Evolutionary conservation across 2,888 invertebrate genomes (phyloP).

Genomic region (Leptopterna dolabrata): DNA sequence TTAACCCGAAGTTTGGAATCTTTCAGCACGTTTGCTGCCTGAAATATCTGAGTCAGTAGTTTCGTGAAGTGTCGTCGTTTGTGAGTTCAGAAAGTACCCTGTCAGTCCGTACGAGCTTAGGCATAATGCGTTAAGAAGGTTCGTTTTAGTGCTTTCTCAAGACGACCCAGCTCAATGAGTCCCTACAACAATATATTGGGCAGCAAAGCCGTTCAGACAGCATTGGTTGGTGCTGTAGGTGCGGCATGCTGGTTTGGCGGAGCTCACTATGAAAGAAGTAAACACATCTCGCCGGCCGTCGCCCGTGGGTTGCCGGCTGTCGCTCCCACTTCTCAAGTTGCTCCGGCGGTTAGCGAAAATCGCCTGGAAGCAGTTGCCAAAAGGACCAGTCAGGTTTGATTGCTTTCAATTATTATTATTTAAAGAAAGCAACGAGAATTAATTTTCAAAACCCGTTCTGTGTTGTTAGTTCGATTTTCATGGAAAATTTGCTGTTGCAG

Average conservation of each 20-base stretch:
- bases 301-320: background rate
- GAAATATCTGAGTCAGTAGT: too few species aligned
- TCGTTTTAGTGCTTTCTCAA: too few species aligned
- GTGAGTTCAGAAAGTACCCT: too few species aligned
- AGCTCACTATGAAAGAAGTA: slow-evolving; percentile 13
- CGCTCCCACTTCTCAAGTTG: background rate
- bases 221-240: slow-evolving; percentile 14
- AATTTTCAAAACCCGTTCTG: background rate
- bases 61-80: too few species aligned
- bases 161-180: background rate
- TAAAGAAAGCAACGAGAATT: background rate
- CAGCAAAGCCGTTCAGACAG: background rate
- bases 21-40: too few species aligned
- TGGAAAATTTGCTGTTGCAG: too few species aligned
- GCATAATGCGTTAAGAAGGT: too few species aligned
- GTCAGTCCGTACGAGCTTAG: too few species aligned
- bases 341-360: background rate
- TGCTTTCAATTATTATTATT: background rate
- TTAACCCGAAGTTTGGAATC: too few species aligned
- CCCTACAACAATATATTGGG: background rate
- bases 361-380: background rate
- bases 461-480: too few species aligned
- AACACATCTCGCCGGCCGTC: background rate
- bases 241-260: slow-evolving; percentile 41
- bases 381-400: slow-evolving; percentile 32